These are phyloP conservation scores for Etheostoma cragini DNA, from an alignment of 2,113 vertebrate species.

Conservation along the genomic window DNA sequence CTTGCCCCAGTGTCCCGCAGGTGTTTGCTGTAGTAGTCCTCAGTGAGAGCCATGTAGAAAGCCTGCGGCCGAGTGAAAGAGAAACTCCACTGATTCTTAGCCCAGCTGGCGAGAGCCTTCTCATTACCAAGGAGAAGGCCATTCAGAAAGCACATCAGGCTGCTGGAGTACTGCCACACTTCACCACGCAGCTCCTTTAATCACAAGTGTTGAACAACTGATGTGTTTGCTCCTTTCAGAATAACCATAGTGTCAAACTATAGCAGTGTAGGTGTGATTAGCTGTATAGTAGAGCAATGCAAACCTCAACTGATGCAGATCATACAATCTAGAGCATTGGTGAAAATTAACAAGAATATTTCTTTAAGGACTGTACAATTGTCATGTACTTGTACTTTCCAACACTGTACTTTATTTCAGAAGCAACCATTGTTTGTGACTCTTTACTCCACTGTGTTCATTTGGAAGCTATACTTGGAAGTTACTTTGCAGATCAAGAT, in stretches of 20 bases:
- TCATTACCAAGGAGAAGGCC: slow-evolving; percentile 87
- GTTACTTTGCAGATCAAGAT: too few relatives aligned
- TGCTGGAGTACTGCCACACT: slow-evolving; percentile 85
- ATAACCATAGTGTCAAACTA: slow-evolving; percentile 19
- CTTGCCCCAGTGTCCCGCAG: slow-evolving; percentile 87
- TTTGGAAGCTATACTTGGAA: background rate
- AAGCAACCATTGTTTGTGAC: background rate
- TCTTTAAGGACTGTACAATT: background rate
- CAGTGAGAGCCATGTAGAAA: slow-evolving; percentile 83
- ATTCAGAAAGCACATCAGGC: slow-evolving; percentile 88
- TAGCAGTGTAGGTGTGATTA: slow-evolving; percentile 21
- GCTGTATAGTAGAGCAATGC: slow-evolving; percentile 5
- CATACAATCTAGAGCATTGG: background rate
- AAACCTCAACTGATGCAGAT: slow-evolving; percentile 15
- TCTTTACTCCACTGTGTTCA: background rate
- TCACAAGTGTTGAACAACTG: slow-evolving; percentile 52
- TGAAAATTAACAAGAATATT: background rate
- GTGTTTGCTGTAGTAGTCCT: slow-evolving; percentile 85
- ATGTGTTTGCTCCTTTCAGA: slow-evolving; percentile 57
- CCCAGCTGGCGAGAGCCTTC: slow-evolving; percentile 85
- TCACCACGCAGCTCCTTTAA: slow-evolving; percentile 88
- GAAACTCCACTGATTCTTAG: slow-evolving; percentile 82
- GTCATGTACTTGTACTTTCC: background rate
- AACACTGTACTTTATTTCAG: background rate
- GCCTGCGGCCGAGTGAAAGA: slow-evolving; percentile 71